These are phyloP conservation scores for Azemiops feae DNA, from an alignment of 2,113 vertebrate genomes.

Conservation along the genomic window DNA sequence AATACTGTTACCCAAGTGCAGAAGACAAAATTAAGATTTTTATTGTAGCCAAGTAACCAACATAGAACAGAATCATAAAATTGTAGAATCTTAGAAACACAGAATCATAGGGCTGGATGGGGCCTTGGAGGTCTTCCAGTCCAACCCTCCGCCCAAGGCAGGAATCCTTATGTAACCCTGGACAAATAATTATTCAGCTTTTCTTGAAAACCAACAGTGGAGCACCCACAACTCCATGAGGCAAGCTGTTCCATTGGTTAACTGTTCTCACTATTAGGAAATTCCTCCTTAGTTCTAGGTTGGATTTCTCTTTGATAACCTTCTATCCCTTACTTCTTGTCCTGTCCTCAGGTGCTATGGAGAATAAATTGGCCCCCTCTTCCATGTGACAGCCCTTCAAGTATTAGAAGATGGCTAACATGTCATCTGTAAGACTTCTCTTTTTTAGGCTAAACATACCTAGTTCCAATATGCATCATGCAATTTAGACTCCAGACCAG, in stretches of 20 bases:
- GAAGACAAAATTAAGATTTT: not conserved
- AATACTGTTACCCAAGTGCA: not conserved
- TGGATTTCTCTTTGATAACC: not conserved
- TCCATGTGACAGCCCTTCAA: not conserved
- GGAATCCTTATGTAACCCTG: not conserved
- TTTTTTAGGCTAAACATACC: not conserved
- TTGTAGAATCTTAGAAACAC: not conserved
- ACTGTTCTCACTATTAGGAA: not conserved
- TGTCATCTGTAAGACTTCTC: not conserved
- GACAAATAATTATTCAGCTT: not conserved
- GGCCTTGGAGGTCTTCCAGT: too few relatives aligned
- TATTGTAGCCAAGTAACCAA: not conserved
- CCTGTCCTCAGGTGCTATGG: not conserved
- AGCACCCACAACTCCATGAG: not conserved
- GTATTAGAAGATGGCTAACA: not conserved
- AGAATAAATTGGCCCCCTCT: not conserved
- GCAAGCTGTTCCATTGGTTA: not conserved
- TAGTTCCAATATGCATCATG: not conserved
- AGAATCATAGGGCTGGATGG: not conserved
- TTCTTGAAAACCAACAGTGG: not conserved
- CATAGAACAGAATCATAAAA: not conserved
- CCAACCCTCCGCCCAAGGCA: not conserved
- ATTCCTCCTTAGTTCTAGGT: not conserved
- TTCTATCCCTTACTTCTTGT: not conserved
- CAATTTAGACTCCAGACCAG: not conserved